A percentile compares a stretch with the other conserved stretches of the same genome.
Conservation (phyloP, 2,797 vertebrate species). For the Myripristis murdjan region DNA sequence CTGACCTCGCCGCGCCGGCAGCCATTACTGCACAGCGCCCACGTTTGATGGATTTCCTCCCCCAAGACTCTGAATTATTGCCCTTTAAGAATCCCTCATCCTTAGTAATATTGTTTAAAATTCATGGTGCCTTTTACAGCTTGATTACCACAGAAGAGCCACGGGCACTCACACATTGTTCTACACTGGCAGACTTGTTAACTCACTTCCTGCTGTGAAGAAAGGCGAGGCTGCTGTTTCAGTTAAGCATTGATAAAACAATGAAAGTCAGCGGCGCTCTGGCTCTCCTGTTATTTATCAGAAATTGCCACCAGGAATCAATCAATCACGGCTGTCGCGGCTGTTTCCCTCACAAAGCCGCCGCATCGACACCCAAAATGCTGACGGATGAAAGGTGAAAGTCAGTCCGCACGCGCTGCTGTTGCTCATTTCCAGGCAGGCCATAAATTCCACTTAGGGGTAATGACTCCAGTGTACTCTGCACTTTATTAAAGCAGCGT, state of each 20-base stretch:
- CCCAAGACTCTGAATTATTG: slow-evolving; percentile 47
- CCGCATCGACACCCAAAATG: background rate
- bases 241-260: slow-evolving; percentile 53
- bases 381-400: background rate
- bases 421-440: background rate
- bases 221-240: slow-evolving; percentile 49
- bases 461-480: background rate
- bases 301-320: slow-evolving; percentile 20
- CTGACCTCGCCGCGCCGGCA: slow-evolving; percentile 8
- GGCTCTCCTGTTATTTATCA: slow-evolving; percentile 14
- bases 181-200: slow-evolving; percentile 43
- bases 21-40: slow-evolving; percentile 30
- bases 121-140: slow-evolving; percentile 66
- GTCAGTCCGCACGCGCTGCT: background rate
- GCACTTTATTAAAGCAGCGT: background rate
- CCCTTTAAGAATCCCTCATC: slow-evolving; percentile 58
- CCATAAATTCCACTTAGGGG: background rate
- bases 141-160: slow-evolving; percentile 59
- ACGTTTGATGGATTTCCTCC: slow-evolving; percentile 49
- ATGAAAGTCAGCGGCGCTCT: slow-evolving; percentile 43
- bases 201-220: slow-evolving; percentile 50
- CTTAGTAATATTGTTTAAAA: slow-evolving; percentile 68
- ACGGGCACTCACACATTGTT: slow-evolving; percentile 39
- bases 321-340: slow-evolving; percentile 9
- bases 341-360: background rate